Evolutionary conservation across 2,113 vertebrate genomes (phyloP).

Genomic region (Kryptolebias marmoratus): DNA sequence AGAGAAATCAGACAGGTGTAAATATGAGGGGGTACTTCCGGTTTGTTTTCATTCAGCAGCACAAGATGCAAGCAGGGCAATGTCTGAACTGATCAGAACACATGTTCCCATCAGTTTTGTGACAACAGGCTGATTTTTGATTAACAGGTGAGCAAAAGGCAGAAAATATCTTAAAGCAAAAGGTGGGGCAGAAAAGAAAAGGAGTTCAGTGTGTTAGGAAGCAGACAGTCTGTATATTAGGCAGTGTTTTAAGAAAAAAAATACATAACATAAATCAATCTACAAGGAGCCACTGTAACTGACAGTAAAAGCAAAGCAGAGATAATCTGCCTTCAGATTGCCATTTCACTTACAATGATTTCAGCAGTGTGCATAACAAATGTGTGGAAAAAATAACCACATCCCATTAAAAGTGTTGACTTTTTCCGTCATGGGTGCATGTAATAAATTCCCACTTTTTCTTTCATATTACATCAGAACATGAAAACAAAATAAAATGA

Average conservation of each 20-base stretch:
- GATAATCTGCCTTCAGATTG: too few relatives aligned
- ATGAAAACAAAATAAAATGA: too few relatives aligned
- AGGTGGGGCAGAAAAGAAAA: constrained; percentile 26
- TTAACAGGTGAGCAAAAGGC: neutral
- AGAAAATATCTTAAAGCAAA: constrained; percentile 20
- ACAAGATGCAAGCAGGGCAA: constrained; percentile 45
- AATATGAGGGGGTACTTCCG: constrained; percentile 1
- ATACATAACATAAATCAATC: neutral
- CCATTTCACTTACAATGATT: too few relatives aligned
- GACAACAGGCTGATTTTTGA: constrained; percentile 71
- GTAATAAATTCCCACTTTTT: too few relatives aligned
- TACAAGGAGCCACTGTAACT: neutral
- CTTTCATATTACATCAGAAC: too few relatives aligned
- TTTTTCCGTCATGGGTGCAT: too few relatives aligned
- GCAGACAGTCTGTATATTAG: constrained; percentile 22
- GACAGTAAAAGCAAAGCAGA: too few relatives aligned
- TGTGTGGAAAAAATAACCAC: too few relatives aligned
- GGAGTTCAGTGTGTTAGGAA: constrained; percentile 15
- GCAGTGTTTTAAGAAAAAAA: neutral
- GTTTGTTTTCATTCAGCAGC: constrained; percentile 24
- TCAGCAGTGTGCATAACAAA: too few relatives aligned
- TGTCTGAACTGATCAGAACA: constrained; percentile 34
- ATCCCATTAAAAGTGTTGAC: too few relatives aligned
- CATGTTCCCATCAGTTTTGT: constrained; percentile 92
- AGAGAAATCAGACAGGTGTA: neutral